A percentile compares a stretch with the other conserved stretches of the same genome.
Conservation (phyloP, 2,888 invertebrate genomes). For the Gandaritis pyraliata region DNA sequence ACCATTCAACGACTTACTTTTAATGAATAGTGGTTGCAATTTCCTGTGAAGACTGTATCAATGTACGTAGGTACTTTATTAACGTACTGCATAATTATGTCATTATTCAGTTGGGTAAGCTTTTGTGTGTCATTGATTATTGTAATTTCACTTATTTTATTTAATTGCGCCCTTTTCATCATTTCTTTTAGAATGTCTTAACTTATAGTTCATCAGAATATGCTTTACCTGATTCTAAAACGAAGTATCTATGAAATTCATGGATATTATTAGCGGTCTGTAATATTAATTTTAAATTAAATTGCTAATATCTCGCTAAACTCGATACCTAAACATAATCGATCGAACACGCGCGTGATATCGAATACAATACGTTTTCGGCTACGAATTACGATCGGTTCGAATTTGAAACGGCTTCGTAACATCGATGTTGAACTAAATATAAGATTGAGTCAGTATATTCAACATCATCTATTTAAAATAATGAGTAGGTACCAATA, state of each 20-base stretch:
- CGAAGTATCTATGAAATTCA: background rate
- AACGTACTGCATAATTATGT: no score
- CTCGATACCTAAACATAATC: slow-evolving; percentile 77
- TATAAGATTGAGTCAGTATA: slow-evolving; percentile 9
- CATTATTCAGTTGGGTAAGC: slow-evolving; percentile 26
- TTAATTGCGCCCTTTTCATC: background rate
- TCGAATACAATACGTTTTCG: slow-evolving; percentile 64
- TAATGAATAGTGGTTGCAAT: slow-evolving; percentile 47
- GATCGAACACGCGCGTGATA: slow-evolving; percentile 75
- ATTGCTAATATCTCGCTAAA: slow-evolving; percentile 59
- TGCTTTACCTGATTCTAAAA: no score
- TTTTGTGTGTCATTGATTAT: slow-evolving; percentile 30
- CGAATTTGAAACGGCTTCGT: slow-evolving; percentile 50
- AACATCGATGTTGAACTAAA: slow-evolving; percentile 32
- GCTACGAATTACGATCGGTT: slow-evolving; percentile 45
- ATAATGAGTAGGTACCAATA: background rate
- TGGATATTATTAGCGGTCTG: no score
- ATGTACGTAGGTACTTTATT: slow-evolving; percentile 32
- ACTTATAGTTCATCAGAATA: no score
- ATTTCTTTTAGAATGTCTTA: background rate
- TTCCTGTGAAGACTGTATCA: slow-evolving; percentile 45
- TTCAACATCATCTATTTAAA: background rate
- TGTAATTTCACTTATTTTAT: slow-evolving; percentile 9
- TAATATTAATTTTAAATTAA: slow-evolving; percentile 23
- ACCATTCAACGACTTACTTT: slow-evolving; percentile 36